Evolutionary conservation across 2,113 vertebrate species (phyloP).

Genomic region (Macroglossus sobrinus): DNA sequence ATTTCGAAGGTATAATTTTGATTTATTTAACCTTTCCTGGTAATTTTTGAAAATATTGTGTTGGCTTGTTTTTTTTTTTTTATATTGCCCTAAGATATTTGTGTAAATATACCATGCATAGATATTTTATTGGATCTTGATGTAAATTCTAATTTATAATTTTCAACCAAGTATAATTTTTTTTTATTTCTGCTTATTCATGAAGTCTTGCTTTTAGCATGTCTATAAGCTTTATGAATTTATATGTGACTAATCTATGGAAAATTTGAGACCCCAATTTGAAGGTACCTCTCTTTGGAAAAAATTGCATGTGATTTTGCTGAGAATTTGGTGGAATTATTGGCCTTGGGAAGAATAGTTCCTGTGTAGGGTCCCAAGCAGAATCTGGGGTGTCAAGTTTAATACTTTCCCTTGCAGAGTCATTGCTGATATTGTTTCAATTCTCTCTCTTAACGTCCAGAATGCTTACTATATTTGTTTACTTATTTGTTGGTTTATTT

Average conservation of each 20-base stretch:
- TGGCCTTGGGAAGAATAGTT: background rate
- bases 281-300: background rate
- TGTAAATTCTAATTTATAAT: background rate
- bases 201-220: background rate
- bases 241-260: background rate
- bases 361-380: accelerated
- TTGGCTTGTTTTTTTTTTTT: background rate
- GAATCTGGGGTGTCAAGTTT: background rate
- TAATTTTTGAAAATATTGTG: background rate
- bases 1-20: background rate
- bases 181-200: background rate
- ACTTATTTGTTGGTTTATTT: background rate
- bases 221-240: background rate
- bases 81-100: background rate
- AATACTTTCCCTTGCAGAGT: background rate
- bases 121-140: background rate
- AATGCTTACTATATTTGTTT: background rate
- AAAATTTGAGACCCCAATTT: background rate
- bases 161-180: background rate
- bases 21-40: background rate
- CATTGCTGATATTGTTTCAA: background rate
- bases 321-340: background rate
- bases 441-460: background rate
- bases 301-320: background rate
- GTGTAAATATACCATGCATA: background rate